These are phyloP conservation scores for Mobula birostris DNA, from an alignment of 2,113 vertebrate species.

Conservation along the genomic window DNA sequence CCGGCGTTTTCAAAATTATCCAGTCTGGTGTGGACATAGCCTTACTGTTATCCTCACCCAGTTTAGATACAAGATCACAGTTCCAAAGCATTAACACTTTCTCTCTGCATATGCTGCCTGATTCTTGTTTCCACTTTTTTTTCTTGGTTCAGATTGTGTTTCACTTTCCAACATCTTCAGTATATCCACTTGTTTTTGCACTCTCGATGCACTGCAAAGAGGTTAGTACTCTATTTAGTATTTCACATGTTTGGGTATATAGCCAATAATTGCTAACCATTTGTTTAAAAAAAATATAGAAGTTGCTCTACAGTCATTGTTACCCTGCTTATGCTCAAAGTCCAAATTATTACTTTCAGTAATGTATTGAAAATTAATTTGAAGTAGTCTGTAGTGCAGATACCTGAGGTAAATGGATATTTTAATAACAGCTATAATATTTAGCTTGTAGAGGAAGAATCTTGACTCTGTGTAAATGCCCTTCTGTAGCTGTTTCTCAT, in stretches of 20 bases:
- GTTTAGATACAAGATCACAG: neutral
- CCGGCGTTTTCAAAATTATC: too few species aligned
- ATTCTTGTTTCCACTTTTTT: neutral
- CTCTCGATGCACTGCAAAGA: neutral
- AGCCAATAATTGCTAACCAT: neutral
- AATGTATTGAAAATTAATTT: neutral
- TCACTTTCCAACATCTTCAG: neutral
- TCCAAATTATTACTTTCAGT: neutral
- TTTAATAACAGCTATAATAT: neutral
- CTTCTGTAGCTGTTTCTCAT: neutral
- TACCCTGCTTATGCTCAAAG: neutral
- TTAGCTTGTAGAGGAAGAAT: neutral
- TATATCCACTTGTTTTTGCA: neutral
- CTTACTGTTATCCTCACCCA: neutral
- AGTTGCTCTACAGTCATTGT: neutral
- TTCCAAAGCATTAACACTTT: neutral
- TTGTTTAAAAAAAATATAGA: neutral
- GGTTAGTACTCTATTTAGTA: neutral
- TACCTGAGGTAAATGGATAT: neutral
- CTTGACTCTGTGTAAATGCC: neutral
- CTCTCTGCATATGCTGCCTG: neutral
- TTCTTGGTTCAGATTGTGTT: too few species aligned
- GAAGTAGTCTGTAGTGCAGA: neutral
- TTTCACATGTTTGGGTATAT: neutral
- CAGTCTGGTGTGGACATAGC: too few species aligned